Base-by-base conservation (phyloP, 1,140 invertebrate genomes). In the Elymnias hypermnestra region DNA sequence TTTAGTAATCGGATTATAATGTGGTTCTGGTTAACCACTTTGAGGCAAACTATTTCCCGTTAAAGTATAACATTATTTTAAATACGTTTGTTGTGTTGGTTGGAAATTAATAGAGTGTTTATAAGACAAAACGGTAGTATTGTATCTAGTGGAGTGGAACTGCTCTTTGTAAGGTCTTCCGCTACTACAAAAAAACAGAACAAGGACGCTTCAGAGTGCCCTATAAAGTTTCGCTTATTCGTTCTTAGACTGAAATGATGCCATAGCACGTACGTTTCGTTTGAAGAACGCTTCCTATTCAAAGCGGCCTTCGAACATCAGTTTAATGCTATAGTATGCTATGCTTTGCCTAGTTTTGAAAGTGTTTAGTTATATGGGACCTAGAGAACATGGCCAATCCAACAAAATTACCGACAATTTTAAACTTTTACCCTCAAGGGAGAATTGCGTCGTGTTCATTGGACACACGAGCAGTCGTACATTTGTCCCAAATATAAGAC, bases 71-170 rank as follows among this genome's bases (percentile, higher is more conserved):
- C n/a, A n/a, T n/a, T n/a, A n/a, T 7, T n/a, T 26, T 26, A 7
- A 26, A 26, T 26, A 9, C 7, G 7, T 7, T 26, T 9, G n/a
- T 9, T 9, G 6, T 21, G 6, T 21, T 21, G 19, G 3, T 6
- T 22, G 8, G 17, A 4, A 22, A 43, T 19, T 18, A 6, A 33
- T 10, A 33, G 12, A 14, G 28, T 43, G 21, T 29, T 33, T 7
- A 33, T 43, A 9, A 43, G 19, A n/a, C 9, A 9, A 22, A 43
- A 19, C 40, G 29, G 40, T 43, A 43, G 40, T 42, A 22, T 33
- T 42, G 19, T 18, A 33, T 13, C 18, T 10, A 43, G 25, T 43
- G 23, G 28, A 14, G 28, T 31, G 28, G 29, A 43, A 43, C 40
- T 21, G 28, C 28, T 26, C 10, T 6, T 22, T 10, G 6, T 23